Conservation (phyloP, 2,113 vertebrate species). For the rabbit (Oryctolagus cuniculus) region mOryCun1.1 NC_091446.1:36175501-36176000, state of each 20-base stretch:
- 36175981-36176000: slow-evolving; percentile 5
- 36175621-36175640: neutral
- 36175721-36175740: neutral
- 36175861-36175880: neutral
- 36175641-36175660: slow-evolving; percentile 50
- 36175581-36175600: no score
- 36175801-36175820: slow-evolving; percentile 43
- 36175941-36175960: neutral
- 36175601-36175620: no score
- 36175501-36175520: no score
- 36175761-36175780: slow-evolving; percentile 52
- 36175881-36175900: neutral
- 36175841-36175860: slow-evolving; percentile 34
- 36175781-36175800: neutral
- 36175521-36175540: no score
- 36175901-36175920: neutral
- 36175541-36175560: no score
- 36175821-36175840: neutral
- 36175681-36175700: slow-evolving; percentile 18
- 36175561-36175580: no score
- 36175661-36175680: slow-evolving; percentile 18
- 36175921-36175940: neutral
- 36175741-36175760: slow-evolving; percentile 43
- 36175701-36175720: slow-evolving; percentile 42
- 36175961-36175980: slow-evolving; percentile 10